phyloP scores from a whole-genome alignment of 2,888 invertebrate species.

The Drosophila cracens region DNA sequence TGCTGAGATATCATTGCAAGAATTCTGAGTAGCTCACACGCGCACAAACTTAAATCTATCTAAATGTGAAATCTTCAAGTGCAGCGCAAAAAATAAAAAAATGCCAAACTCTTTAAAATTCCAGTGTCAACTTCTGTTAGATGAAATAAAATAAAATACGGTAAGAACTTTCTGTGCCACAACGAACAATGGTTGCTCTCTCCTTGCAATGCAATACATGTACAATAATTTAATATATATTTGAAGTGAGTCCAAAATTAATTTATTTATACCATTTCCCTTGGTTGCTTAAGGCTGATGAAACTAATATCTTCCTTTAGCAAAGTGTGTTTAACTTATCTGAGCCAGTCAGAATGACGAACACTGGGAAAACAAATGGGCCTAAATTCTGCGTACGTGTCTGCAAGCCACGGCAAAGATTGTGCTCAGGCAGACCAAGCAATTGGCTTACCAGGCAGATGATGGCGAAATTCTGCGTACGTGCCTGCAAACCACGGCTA shows the following conservation, averaged over 20 bases:
- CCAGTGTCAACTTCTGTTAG: constrained; percentile 36
- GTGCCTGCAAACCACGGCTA: constrained; percentile 27
- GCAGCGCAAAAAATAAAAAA: constrained; percentile 27
- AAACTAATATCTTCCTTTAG: constrained; percentile 21
- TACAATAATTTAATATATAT: not conserved
- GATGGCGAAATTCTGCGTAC: constrained; percentile 32
- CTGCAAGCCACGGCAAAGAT: constrained; percentile 14
- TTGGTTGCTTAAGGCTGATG: not conserved
- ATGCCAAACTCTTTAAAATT: constrained; percentile 62
- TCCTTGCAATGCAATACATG: not conserved
- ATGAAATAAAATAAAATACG: constrained; percentile 15
- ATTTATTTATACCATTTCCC: not conserved
- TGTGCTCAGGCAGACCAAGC: constrained; percentile 24
- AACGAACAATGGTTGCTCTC: constrained; percentile 36
- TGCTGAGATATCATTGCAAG: constrained; percentile 23
- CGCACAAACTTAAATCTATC: constrained; percentile 22
- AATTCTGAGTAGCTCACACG: constrained; percentile 14
- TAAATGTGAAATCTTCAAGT: constrained; percentile 52
- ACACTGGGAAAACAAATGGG: constrained; percentile 37
- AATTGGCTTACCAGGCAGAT: constrained; percentile 33
- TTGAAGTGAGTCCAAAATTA: not conserved
- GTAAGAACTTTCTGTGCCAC: constrained; percentile 7
- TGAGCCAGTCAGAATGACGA: constrained; percentile 12
- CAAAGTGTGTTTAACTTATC: constrained; percentile 7
- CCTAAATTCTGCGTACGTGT: constrained; percentile 37